A percentile compares a stretch with the other conserved stretches of the same genome.
Conservation (phyloP, 2,888 invertebrate genomes). For the Cephalotes varians region DNA sequence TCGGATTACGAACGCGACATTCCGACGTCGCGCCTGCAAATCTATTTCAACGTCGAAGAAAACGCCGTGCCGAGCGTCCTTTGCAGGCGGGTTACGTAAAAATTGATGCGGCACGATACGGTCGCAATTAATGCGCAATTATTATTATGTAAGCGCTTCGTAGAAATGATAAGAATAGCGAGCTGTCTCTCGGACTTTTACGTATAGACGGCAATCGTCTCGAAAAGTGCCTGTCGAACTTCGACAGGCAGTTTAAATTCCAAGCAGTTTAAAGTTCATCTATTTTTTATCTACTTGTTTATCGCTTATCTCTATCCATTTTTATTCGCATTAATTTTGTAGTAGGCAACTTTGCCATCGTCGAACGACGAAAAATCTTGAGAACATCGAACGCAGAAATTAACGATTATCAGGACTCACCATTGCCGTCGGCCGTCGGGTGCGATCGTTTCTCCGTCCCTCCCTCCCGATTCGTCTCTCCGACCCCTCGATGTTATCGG, state of each 20-base stretch:
- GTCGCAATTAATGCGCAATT: not conserved
- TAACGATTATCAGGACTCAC: no score
- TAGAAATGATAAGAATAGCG: not conserved
- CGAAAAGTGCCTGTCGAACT: not conserved
- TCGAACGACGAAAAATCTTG: no score
- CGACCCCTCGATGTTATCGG: no score
- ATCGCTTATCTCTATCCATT: no score
- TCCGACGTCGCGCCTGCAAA: conserved; percentile 20
- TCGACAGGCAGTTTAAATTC: not conserved
- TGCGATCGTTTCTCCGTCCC: no score
- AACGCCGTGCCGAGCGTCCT: not conserved
- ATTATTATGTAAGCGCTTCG: no score
- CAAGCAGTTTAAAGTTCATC: not conserved
- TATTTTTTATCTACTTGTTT: not conserved
- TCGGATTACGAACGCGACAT: conserved; percentile 33
- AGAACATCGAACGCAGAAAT: no score
- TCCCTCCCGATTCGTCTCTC: no score
- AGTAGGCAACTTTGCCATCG: no score
- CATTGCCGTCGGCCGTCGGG: no score
- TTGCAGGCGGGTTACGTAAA: not conserved
- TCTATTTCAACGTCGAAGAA: conserved; percentile 41
- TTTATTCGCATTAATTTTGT: no score
- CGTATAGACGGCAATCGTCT: not conserved
- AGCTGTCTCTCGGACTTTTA: not conserved
- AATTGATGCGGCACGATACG: not conserved